Base-by-base conservation (phyloP, 1,140 invertebrate species). In the Apocrypta bakeri region DNA sequence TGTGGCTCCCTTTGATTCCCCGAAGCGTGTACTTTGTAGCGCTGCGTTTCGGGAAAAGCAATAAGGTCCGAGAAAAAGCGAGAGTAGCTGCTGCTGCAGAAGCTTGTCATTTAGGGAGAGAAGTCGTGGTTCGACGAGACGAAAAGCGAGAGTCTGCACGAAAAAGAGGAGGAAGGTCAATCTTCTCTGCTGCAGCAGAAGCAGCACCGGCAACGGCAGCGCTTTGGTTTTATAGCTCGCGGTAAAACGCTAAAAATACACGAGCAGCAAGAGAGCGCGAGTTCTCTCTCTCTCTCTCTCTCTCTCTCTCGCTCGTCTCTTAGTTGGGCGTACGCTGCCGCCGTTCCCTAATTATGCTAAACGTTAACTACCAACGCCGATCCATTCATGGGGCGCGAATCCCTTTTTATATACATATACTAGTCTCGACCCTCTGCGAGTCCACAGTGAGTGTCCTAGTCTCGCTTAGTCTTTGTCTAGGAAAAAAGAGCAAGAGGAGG, bases 21-120 rank as follows among this genome's bases (percentile, higher is more conserved):
- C 33, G 76, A 81, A 79, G 77, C 78, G 56, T 72, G 86, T 88
- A 88, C 87, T 88, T 86, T 88, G 87, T 88, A 77, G 61, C n/a
- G 56, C 27, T 63, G n/a, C 66, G 14, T 79, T 78, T 78, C 37
- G 37, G 76, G 64, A 79, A 79, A 69, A 79, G 64, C 64, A 79
- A 79, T 79, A 48, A 77, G 71, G 61, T 33, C 17, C 40, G 31
- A 12, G 40, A 25, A 27, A 8, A 29, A 75, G 31, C 25, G 40
- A 75, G 73, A 21, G 40, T 61, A 9, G 40, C 14, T n/a, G 40
- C 24, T 56, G 29, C 25, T n/a, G 56, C n/a, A 27, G 33, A 27
- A n/a, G 69, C 72, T 83, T 83, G 82, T 79, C 82, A 74, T 79
- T 79, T 83, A 8, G 25, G 12, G 74, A 29, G 29, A 48, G 24